Evolutionary conservation across 2,113 vertebrate species (phyloP), one percentile per base, ranked within the genome.

Genomic region (Rhinichthys klamathensis): DNA sequence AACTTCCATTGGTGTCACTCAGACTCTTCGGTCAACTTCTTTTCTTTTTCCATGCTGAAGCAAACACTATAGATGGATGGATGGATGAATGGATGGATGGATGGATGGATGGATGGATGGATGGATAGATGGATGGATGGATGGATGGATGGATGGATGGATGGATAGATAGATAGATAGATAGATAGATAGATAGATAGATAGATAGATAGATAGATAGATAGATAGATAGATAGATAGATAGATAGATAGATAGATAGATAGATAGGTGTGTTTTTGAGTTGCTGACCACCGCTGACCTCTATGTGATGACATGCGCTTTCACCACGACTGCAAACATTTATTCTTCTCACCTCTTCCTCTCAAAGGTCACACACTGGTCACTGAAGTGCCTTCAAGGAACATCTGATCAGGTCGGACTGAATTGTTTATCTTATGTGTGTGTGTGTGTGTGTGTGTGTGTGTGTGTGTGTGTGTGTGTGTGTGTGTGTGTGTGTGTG

Each of bases 231-330:
- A 38, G 35, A 38, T 38, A 38, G 35, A 38, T 27, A 27, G 25
- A 27, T 63, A 61, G 58, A 61, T 25, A 12, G 16, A 69, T 69
- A 35, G 69, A 72, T 35, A 6, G 67, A 38, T 21, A 27, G 65
- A 69, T 3, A 4, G 30, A 30, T n/a, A 35, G 30, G 2, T 30
- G 32, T 23, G 67, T 69, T 69, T 69, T 21, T 3, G 16, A 69
- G 16, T 69, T 70, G 35, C 67, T 70, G 65, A 69, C 32, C 65
- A 38, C 65, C 10, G 35, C 67, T 70, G 67, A 70, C 32, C 67
- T 70, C 67, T 11, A 70, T 70, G 67, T 70, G 67, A 70, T 70
- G 67, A 70, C 32, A 1, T 70, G 67, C 38, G 32, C 67, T 70
- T 70, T 38, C 67, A 70, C 67, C 10, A 38, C 4, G 65, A 38